These are phyloP conservation scores for Spea hammondii DNA, from an alignment of 2,797 vertebrate genomes.

Conservation along the genomic window DNA sequence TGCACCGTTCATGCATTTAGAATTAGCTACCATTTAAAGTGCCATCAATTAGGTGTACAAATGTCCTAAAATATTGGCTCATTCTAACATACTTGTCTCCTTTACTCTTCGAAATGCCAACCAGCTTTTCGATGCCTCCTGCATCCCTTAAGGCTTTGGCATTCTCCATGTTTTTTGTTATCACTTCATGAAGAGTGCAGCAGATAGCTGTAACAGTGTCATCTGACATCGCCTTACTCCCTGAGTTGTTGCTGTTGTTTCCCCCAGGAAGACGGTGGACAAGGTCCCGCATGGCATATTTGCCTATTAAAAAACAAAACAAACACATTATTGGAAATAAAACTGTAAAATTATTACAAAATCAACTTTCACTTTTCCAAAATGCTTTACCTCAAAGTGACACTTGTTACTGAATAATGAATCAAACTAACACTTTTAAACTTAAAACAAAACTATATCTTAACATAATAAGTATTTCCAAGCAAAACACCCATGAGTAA, in stretches of 20 bases:
- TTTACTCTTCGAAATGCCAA: conserved; percentile 95
- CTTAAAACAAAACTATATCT: no score
- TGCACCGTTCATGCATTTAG: no score
- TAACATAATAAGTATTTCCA: no score
- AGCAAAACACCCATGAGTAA: no score
- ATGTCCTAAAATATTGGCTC: conserved; percentile 50
- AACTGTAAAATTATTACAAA: no score
- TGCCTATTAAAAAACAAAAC: conserved; percentile 70
- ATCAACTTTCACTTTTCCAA: no score
- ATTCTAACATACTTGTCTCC: conserved; percentile 90
- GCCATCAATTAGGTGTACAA: not conserved
- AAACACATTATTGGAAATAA: not conserved
- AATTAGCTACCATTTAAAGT: not conserved
- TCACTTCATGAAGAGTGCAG: conserved; percentile 94
- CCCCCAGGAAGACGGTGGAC: conserved; percentile 92
- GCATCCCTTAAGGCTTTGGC: conserved; percentile 94
- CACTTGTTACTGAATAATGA: no score
- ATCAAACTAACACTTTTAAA: no score
- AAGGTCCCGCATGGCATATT: conserved; percentile 97
- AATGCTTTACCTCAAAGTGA: no score
- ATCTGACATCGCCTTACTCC: conserved; percentile 86
- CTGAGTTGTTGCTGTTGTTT: conserved; percentile 80
- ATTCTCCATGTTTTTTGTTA: conserved; percentile 91
- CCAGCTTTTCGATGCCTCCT: conserved; percentile 84
- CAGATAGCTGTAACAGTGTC: conserved; percentile 98